Evolutionary conservation across 2,888 invertebrate species (phyloP), one percentile per base, ranked within the genome.

Genomic region (Macropis europaea): DNA sequence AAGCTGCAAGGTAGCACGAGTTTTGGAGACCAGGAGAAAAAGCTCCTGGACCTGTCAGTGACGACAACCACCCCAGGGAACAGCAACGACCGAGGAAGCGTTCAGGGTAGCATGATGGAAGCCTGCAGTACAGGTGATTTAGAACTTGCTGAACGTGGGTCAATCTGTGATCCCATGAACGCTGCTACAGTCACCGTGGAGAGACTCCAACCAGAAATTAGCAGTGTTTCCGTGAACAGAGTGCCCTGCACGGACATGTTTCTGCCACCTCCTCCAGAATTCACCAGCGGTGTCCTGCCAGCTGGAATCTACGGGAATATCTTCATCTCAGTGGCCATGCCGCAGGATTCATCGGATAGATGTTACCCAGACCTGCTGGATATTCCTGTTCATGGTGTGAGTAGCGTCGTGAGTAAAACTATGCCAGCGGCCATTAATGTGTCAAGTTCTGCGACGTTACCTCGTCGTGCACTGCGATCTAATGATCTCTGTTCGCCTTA

Each of bases 1-100:
- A 95, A 95, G 40, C 92, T 95, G 62, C 95, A 95, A 84, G 93
- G 94, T 45, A 95, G 95, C 89, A 93, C 95, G 1, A 96, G 96
- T 87, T 96, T 96, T 86, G 96, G 95, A 48, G 97, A 97, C 85
- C 97, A 97, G 91, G 96, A 97, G 86, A 96, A 97, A 90, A 96
- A 96, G 86, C 91, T 97, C 63, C 91, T 97, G 73, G 96, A 96
- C 81, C 93, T 96, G 15, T 96, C 96, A 77, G 94, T 94, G 34
- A 94, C 94, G 11, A 94, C 94, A 4, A 94, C 94, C 0, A 85
- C 83, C 0, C 77, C 77, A 91, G 92, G 64, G 15, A 83, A 82
- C 68, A 72, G 86, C 64, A 84, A 84, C 68, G 85, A 86, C 34
- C 81, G 84, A n/a, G 79, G 76, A 52, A 84, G 87, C 68, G 82